Evolutionary conservation across 2,113 vertebrate genomes (phyloP).

Genomic region (Oceanites oceanicus): DNA sequence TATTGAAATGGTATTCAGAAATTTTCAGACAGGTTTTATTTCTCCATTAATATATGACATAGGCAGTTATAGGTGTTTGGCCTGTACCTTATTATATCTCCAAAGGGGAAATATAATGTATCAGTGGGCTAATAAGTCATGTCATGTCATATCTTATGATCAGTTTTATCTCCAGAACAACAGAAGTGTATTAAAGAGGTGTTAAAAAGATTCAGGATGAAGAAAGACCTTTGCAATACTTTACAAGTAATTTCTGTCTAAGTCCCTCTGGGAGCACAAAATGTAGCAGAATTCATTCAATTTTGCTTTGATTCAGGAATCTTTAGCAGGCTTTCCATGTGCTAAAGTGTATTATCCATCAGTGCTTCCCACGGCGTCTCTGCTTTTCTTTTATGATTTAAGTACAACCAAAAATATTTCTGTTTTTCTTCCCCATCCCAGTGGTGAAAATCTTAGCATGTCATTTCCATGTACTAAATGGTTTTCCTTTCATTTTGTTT

Average conservation of each 20-base stretch:
- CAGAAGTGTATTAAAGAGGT: background rate
- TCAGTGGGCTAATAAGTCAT: background rate
- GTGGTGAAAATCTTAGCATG: background rate
- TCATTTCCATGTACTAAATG: background rate
- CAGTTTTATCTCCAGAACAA: background rate
- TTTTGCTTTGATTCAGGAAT: background rate
- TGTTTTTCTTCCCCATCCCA: background rate
- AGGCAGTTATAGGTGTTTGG: background rate
- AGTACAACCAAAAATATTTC: background rate
- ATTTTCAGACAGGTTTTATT: background rate
- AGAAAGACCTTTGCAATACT: background rate
- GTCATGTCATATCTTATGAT: background rate
- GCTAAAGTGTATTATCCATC: background rate
- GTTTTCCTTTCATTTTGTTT: background rate
- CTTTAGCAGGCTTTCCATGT: background rate
- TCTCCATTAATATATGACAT: background rate
- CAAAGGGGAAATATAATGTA: background rate
- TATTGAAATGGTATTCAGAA: background rate
- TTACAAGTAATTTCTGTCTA: background rate
- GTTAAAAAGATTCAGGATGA: background rate
- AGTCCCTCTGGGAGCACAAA: background rate
- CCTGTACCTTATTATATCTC: background rate
- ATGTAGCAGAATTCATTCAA: background rate
- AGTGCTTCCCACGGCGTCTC: background rate
- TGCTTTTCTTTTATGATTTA: background rate